A percentile compares a stretch with the other conserved stretches of the same genome.
These are phyloP conservation scores for Pelvicachromis taeniatus DNA, from an alignment of 2,113 vertebrate species.

Conservation along the genomic window DNA sequence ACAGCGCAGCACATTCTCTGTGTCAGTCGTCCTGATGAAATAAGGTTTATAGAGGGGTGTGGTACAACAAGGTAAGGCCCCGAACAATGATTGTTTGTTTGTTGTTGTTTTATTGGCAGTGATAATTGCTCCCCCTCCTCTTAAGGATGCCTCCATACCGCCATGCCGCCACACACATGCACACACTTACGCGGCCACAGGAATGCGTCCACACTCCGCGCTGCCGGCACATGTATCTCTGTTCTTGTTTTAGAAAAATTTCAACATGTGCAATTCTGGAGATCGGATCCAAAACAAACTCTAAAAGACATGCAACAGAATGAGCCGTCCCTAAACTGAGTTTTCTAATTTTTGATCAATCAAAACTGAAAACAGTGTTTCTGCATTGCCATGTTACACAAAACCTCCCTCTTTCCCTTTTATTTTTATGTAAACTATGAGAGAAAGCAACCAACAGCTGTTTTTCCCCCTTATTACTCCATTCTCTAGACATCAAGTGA, in stretches of 20 bases:
- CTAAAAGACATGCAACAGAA: not conserved
- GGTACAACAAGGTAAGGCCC: conserved; percentile 67
- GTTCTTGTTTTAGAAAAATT: conserved; percentile 7
- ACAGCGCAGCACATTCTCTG: conserved; percentile 72
- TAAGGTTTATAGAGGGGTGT: conserved; percentile 65
- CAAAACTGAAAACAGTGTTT: not conserved
- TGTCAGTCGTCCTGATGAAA: conserved; percentile 60
- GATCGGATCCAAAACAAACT: not conserved
- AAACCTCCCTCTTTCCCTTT: not conserved
- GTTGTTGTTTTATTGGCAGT: conserved; percentile 73
- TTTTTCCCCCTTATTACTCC: not conserved
- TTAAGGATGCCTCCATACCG: conserved; percentile 47
- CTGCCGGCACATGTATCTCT: not conserved
- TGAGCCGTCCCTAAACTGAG: not conserved
- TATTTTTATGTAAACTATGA: conserved; percentile 7
- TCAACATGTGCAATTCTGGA: conserved; percentile 13
- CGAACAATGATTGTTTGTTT: conserved; percentile 73
- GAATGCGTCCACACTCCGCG: conserved; percentile 40
- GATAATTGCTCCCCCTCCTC: conserved; percentile 69
- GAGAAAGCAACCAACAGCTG: not conserved
- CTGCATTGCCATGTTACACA: not conserved
- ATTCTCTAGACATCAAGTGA: not conserved
- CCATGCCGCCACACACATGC: conserved; percentile 54
- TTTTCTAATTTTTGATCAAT: not conserved
- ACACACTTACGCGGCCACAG: conserved; percentile 57